A percentile compares a stretch with the other conserved stretches of the same genome.
Evolutionary conservation across 2,797 vertebrate species (phyloP).

Genomic region (Acanthiza pusilla): DNA sequence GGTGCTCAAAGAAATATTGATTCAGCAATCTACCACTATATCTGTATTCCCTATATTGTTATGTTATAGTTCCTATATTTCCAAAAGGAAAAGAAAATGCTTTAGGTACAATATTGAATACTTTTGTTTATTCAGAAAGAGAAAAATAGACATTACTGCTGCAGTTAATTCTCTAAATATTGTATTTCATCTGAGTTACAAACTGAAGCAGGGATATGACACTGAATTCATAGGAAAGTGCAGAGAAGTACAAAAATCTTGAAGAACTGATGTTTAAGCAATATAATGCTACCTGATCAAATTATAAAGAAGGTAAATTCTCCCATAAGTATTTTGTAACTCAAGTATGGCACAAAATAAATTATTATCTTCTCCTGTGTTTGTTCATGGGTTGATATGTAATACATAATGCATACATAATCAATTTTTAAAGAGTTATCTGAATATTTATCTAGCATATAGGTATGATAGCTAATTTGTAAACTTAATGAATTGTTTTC

Average conservation of each 20-base stretch:
- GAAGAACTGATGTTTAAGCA: neutral
- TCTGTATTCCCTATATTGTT: neutral
- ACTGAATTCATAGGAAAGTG: neutral
- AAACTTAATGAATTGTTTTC: neutral
- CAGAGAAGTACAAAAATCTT: neutral
- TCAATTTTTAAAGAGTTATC: neutral
- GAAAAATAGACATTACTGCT: neutral
- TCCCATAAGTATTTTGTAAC: neutral
- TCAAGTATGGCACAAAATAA: neutral
- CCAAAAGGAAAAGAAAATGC: neutral
- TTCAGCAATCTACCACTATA: accelerated
- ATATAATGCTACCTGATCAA: neutral
- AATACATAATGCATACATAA: neutral
- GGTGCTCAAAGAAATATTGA: neutral
- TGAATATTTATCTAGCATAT: neutral
- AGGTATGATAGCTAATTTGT: neutral
- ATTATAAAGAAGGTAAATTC: neutral
- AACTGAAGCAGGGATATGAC: neutral
- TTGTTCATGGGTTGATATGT: neutral
- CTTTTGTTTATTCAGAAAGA: neutral
- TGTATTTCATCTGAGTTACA: neutral
- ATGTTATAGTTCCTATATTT: neutral
- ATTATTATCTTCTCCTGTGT: neutral
- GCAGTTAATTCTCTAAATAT: neutral
- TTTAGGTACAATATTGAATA: neutral